phyloP scores from a whole-genome alignment of 2,888 invertebrate species.

The Xestia c-nigrum region DNA sequence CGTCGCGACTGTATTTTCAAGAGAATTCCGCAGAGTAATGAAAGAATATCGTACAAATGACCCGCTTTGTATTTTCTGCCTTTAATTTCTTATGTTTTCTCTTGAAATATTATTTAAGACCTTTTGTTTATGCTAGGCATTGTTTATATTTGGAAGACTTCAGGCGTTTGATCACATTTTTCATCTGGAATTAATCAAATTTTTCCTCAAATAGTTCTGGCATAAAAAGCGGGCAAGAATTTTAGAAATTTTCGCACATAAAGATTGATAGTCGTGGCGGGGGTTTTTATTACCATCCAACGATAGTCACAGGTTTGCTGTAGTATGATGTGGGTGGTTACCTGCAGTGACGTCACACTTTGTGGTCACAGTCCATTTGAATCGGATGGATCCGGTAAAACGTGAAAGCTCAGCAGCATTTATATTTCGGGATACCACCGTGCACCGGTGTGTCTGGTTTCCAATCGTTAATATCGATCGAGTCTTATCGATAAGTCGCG shows the following conservation, averaged over 20 bases:
- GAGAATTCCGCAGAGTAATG: conserved; percentile 37
- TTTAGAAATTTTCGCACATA: conserved; percentile 31
- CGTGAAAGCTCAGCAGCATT: conserved; percentile 27
- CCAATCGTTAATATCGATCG: conserved; percentile 29
- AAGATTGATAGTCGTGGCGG: conserved; percentile 40
- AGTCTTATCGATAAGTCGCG: conserved; percentile 20
- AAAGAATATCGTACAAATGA: conserved; percentile 53
- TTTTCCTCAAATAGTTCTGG: conserved; percentile 22
- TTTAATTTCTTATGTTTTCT: conserved; percentile 30
- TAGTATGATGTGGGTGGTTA: neutral
- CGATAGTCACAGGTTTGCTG: conserved; percentile 14
- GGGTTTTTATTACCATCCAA: conserved; percentile 39
- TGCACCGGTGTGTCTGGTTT: conserved; percentile 30
- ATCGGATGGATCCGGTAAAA: conserved; percentile 2
- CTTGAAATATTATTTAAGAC: conserved; percentile 35
- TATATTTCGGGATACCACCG: conserved; percentile 25
- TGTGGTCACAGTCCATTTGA: conserved; percentile 17
- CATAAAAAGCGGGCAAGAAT: conserved; percentile 14
- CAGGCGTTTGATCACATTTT: conserved; percentile 35
- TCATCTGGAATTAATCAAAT: conserved; percentile 39
- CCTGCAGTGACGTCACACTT: conserved; percentile 31
- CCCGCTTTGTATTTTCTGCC: conserved; percentile 36
- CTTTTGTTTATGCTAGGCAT: conserved; percentile 8
- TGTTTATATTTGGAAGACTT: conserved; percentile 34
- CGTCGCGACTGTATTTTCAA: conserved; percentile 36